Evolutionary conservation across 2,888 invertebrate genomes (phyloP), one percentile per base, ranked within the genome.

Genomic region (Danaus chrysippus): DNA sequence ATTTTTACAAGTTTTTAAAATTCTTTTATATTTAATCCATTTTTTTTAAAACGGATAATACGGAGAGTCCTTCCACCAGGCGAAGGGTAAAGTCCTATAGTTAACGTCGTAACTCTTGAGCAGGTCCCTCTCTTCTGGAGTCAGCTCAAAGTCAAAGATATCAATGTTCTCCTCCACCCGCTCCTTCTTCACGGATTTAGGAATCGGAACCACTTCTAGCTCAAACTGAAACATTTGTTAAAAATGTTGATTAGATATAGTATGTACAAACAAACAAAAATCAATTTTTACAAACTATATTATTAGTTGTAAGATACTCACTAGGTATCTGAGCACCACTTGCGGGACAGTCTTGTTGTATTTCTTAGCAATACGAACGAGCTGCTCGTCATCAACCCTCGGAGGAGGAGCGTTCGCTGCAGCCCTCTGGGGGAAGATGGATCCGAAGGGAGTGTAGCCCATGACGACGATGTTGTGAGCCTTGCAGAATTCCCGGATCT

Each of bases 301-400:
- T 34, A 19, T 1, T 10, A 23, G 44, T 42, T 10, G 0, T 17
- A 8, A 41, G 17, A 23, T 43, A 58, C 84, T 86, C 81, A 95
- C 95, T 90, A 94, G 85, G 83, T 93, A 95, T 72, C 94, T 87
- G 11, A 95, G 76, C 1, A 93, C 89, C 23, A 95, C 82, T 85
- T 95, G 95, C 0, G 92, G 92, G 0, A 93, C 83, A 0, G 89
- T 92, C 86, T 95, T 95, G 0, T 86, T 86, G 70, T 95, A 93
- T 69, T 94, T 94, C 56, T 91, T 81, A 0, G 91, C 93, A 23
- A 95, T 91, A 43, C 82, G 81, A 1, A 84, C 74, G 0, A 94
- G 87, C 60, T 86, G 86, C 0, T 92, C 89, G 59, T 94, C 92
- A 8, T 92, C 90, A 10, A 92, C 76, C 17, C 92, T 89, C 0